Base-by-base conservation (phyloP, 2,888 invertebrate genomes). In the Synergus gifuensis region DNA sequence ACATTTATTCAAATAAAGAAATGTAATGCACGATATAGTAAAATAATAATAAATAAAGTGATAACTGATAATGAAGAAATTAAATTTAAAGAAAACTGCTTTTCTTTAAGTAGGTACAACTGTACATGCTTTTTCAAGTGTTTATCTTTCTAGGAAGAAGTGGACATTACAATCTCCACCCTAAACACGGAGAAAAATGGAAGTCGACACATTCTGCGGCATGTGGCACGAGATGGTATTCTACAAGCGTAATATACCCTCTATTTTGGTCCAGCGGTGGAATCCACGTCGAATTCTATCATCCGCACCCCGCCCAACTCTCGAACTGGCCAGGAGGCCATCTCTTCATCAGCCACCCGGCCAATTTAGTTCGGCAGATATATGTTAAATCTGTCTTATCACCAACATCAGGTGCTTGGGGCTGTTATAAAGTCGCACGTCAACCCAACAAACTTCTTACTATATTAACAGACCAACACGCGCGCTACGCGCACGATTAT, bases 211-310 rank as follows among this genome's bases (percentile, higher is more conserved):
- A 66, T 14, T 28, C 2, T 66, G n/a, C 66, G 86, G 85, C 87
- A 87, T 87, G 87, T 83, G 85, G 86, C 85, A 83, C 85, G 82
- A 69, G 42, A 83, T 85, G 87, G 88, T 87, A 90, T 90, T 90
- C 89, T 88, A 87, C 87, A 89, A 88, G 89, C 87, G 84, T 83
- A 88, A 86, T 40, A 86, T 40, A 86, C 85, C 86, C 87, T 90
- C 91, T 91, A 91, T 91, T 91, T 91, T 86, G 87, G 89, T 91
- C 90, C 85, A 84, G 77, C 87, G 84, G 84, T 89, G 90, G 91
- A 91, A 91, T 91, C 89, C 88, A 87, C 88, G 87, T 89, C 89
- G 89, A 91, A 90, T 89, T 90, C 90, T 90, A 88, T 88, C 89
- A 89, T 90, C 89, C 88, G 84, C 85, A 84, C 84, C 85, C 86